Evolutionary conservation across 2,888 invertebrate species (phyloP).

Genomic region (Steinernema carpocapsae): DNA sequence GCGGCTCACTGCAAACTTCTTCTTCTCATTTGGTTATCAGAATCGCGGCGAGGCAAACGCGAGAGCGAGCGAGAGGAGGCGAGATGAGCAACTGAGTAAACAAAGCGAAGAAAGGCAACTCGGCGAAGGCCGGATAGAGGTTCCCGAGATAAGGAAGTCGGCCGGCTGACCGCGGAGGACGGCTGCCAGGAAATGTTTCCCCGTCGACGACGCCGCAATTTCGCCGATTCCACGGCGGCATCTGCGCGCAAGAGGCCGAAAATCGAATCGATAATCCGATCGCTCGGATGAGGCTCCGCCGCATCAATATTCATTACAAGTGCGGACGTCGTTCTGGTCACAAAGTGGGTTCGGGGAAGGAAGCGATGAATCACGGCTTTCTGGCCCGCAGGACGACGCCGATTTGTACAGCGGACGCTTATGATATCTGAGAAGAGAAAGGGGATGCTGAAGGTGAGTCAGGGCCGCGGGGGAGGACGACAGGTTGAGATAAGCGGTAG

Average conservation of each 20-base stretch:
- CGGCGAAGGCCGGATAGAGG: not conserved
- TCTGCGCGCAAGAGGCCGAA: constrained; percentile 16
- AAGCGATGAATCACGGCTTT: too few relatives aligned
- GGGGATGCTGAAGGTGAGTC: too few relatives aligned
- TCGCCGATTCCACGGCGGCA: constrained; percentile 18
- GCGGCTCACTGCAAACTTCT: constrained; percentile 12
- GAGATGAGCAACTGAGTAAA: constrained; percentile 32
- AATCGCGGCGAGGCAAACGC: not conserved
- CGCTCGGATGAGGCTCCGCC: not conserved
- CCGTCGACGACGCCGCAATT: not conserved
- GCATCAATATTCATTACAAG: constrained; percentile 25
- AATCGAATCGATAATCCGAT: constrained; percentile 34
- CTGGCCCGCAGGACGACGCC: too few relatives aligned
- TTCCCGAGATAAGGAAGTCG: constrained; percentile 7
- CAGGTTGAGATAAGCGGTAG: too few relatives aligned
- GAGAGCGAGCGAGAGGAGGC: constrained; percentile 13
- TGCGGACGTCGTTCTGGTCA: not conserved
- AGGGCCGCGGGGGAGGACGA: too few relatives aligned
- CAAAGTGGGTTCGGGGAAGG: not conserved
- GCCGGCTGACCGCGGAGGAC: constrained; percentile 20
- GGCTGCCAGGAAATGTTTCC: not conserved
- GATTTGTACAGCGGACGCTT: too few relatives aligned
- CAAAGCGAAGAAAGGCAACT: constrained; percentile 3
- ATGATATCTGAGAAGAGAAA: too few relatives aligned
- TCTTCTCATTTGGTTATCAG: constrained; percentile 30